Conservation (phyloP, 2,888 invertebrate species). For the Panopea generosa region DNA sequence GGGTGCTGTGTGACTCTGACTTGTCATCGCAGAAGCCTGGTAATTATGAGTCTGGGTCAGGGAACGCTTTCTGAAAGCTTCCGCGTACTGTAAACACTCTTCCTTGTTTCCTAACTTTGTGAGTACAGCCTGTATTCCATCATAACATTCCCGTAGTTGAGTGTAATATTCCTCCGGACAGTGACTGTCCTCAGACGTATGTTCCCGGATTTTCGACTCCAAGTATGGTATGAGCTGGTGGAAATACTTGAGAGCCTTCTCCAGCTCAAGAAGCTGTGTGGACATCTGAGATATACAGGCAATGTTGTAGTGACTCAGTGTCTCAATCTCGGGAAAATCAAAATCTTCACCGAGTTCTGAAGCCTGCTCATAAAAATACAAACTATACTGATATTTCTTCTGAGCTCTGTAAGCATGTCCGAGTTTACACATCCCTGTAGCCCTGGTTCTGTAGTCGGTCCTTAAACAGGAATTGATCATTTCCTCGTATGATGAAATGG, state of each 20-base stretch:
- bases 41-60: conserved; percentile 73
- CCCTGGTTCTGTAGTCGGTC: conserved; percentile 67
- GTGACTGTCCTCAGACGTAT: conserved; percentile 76
- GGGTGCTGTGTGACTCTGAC: conserved; percentile 57
- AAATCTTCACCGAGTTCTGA: conserved; percentile 72
- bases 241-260: conserved; percentile 77
- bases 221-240: conserved; percentile 69
- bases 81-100: conserved; percentile 80
- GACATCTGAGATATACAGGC: conserved; percentile 80
- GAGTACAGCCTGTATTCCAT: conserved; percentile 79
- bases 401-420: conserved; percentile 75
- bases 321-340: conserved; percentile 73
- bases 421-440: conserved; percentile 77
- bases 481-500: conserved; percentile 70
- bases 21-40: conserved; percentile 56
- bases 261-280: conserved; percentile 77
- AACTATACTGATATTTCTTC: conserved; percentile 75
- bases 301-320: conserved; percentile 78
- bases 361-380: conserved; percentile 78
- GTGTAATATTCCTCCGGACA: conserved; percentile 75
- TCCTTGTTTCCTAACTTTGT: conserved; percentile 77
- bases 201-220: conserved; percentile 75
- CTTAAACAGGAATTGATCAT: conserved; percentile 66
- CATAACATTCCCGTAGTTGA: conserved; percentile 79
- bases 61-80: conserved; percentile 73